Percentiles rank a stretch among this genome's conserved stretches.
These are phyloP conservation scores for Camptogramma bilineatum DNA, from an alignment of 2,888 invertebrate species.

Conservation along the genomic window DNA sequence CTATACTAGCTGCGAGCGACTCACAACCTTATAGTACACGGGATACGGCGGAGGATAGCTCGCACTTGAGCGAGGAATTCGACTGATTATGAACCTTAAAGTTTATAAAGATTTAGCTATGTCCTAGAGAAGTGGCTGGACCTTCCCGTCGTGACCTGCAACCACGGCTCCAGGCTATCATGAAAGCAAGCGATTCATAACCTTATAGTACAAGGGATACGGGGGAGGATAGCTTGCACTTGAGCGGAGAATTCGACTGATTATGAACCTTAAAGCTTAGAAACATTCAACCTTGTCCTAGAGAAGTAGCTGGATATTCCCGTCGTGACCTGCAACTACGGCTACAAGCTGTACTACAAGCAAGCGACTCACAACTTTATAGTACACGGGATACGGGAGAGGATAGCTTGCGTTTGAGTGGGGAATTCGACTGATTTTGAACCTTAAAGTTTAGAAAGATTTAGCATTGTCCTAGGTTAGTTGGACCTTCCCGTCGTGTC, in stretches of 20 bases:
- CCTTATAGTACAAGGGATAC: slow-evolving; percentile 39
- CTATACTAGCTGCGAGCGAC: slow-evolving; percentile 63
- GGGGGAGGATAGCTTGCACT: slow-evolving; percentile 60
- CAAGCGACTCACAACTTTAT: slow-evolving; percentile 25
- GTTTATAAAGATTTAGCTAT: too few species aligned
- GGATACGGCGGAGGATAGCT: slow-evolving; percentile 56
- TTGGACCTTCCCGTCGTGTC: slow-evolving; percentile 92
- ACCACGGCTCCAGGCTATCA: slow-evolving; percentile 86
- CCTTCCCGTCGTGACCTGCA: slow-evolving; percentile 92
- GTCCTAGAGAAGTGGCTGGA: too few species aligned
- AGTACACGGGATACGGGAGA: slow-evolving; percentile 49
- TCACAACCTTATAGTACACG: slow-evolving; percentile 33
- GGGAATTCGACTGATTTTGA: slow-evolving; percentile 41
- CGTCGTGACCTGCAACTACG: slow-evolving; percentile 90
- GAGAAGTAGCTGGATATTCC: slow-evolving; percentile 90
- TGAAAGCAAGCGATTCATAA: slow-evolving; percentile 36
- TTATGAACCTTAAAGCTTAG: too few species aligned
- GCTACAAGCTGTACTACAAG: slow-evolving; percentile 82
- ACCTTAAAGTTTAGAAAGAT: too few species aligned
- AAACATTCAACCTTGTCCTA: too few species aligned
- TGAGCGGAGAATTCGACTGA: slow-evolving; percentile 54
- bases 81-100: slow-evolving; percentile 17
- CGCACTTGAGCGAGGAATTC: slow-evolving; percentile 59
- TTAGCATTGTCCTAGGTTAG: too few species aligned
- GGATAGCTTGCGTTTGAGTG: slow-evolving; percentile 63